phyloP scores from a whole-genome alignment of 2,113 vertebrate genomes.

The Myodes glareolus region DNA sequence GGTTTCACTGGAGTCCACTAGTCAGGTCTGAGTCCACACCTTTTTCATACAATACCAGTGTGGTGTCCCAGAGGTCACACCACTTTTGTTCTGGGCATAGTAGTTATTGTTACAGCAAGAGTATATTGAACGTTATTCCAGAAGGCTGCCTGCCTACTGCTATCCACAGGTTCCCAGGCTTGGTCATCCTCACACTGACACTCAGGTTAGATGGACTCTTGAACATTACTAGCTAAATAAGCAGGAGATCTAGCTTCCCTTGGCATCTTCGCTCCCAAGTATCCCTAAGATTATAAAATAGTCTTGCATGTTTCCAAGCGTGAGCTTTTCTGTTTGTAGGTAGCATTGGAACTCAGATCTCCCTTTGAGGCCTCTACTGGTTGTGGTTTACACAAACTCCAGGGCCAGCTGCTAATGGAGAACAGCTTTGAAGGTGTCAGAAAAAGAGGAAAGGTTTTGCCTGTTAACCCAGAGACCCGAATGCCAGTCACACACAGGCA shows the following conservation, averaged over 20 bases:
- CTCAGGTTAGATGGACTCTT: background rate
- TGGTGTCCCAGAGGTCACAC: background rate
- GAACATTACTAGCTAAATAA: background rate
- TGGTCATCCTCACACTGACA: background rate
- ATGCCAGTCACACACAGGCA: background rate
- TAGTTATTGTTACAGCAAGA: background rate
- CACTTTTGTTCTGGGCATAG: background rate
- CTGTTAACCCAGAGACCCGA: background rate
- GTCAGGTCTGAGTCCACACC: background rate
- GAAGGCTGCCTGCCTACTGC: background rate
- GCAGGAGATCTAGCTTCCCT: background rate
- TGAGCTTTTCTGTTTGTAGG: background rate
- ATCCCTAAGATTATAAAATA: background rate
- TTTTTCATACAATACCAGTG: background rate
- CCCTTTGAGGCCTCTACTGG: background rate
- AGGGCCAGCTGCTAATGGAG: background rate
- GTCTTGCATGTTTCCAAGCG: background rate
- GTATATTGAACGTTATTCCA: background rate
- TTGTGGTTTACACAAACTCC: background rate
- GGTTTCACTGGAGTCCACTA: background rate
- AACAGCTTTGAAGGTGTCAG: background rate
- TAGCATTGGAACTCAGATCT: background rate
- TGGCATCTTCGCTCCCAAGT: background rate
- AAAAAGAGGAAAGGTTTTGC: background rate
- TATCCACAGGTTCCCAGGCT: background rate